Percentiles rank a stretch among this genome's conserved stretches.
Conservation (phyloP, 2,113 vertebrate species). For the Lampris incognitus region DNA sequence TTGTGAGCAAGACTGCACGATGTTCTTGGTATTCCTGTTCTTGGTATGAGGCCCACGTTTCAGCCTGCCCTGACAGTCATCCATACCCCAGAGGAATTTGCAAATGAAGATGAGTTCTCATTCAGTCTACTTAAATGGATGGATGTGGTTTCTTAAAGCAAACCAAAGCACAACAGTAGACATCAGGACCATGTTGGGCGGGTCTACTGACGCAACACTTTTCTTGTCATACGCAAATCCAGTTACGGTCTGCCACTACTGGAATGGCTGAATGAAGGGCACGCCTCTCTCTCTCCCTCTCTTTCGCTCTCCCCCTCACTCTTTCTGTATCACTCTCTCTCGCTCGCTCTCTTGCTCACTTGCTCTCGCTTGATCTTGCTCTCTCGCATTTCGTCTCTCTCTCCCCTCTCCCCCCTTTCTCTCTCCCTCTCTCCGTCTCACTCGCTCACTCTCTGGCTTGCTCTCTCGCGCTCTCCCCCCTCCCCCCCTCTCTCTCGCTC, state of each 20-base stretch:
- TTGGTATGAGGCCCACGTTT: constrained; percentile 35
- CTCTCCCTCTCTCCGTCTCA: neutral
- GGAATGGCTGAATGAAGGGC: constrained; percentile 28
- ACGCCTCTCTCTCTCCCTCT: constrained; percentile 13
- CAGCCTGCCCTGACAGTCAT: constrained; percentile 26
- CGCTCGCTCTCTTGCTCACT: neutral
- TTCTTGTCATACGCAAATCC: constrained; percentile 33
- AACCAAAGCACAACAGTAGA: neutral
- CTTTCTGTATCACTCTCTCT: neutral
- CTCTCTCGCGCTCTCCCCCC: neutral
- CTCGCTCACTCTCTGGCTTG: neutral
- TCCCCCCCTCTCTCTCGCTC: neutral
- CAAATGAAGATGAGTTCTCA: neutral
- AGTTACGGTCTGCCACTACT: constrained; percentile 32
- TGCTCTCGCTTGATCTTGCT: neutral
- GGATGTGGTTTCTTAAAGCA: too few species aligned
- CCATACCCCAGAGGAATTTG: neutral
- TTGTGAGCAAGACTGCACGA: constrained; percentile 49
- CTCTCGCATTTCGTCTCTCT: neutral
- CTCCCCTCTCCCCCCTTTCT: neutral
- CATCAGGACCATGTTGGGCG: neutral
- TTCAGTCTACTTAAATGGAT: neutral
- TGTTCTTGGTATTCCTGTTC: neutral
- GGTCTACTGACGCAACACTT: constrained; percentile 40
- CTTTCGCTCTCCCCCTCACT: neutral